phyloP scores from a whole-genome alignment of 2,888 invertebrate species.

The Agrochola macilenta region DNA sequence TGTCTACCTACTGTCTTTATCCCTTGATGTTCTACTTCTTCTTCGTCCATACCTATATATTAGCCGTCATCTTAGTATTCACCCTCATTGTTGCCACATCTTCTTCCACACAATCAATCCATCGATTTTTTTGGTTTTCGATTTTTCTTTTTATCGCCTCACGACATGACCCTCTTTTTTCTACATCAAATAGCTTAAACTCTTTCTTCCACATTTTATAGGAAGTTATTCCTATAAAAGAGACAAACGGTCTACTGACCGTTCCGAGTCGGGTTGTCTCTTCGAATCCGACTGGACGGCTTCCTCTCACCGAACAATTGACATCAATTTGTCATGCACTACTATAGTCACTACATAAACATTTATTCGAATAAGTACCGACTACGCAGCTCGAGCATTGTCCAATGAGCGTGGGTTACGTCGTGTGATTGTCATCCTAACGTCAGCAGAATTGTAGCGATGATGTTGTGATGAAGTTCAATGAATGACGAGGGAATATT shows the following conservation, averaged over 20 bases:
- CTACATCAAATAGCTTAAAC: neutral
- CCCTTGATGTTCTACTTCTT: neutral
- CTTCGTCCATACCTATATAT: neutral
- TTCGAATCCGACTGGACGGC: constrained; percentile 36
- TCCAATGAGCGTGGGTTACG: constrained; percentile 32
- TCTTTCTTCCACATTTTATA: neutral
- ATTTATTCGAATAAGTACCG: constrained; percentile 40
- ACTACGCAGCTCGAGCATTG: constrained; percentile 23
- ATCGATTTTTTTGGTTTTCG: neutral
- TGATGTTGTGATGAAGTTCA: neutral
- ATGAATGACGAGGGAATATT: neutral
- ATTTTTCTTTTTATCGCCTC: neutral
- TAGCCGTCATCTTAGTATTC: neutral
- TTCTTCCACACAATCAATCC: constrained; percentile 1
- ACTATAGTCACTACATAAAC: constrained; percentile 32
- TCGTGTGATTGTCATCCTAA: constrained; percentile 22
- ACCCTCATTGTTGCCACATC: neutral
- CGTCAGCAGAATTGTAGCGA: constrained; percentile 9
- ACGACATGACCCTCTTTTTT: neutral
- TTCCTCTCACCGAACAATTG: constrained; percentile 31
- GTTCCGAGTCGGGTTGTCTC: constrained; percentile 32
- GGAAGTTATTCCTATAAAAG: constrained; percentile 16
- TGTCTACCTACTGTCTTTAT: neutral
- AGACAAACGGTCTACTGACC: constrained; percentile 29
- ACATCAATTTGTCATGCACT: constrained; percentile 40